Evolutionary conservation across 2,113 vertebrate genomes (phyloP).

Genomic region (Esox niger): DNA sequence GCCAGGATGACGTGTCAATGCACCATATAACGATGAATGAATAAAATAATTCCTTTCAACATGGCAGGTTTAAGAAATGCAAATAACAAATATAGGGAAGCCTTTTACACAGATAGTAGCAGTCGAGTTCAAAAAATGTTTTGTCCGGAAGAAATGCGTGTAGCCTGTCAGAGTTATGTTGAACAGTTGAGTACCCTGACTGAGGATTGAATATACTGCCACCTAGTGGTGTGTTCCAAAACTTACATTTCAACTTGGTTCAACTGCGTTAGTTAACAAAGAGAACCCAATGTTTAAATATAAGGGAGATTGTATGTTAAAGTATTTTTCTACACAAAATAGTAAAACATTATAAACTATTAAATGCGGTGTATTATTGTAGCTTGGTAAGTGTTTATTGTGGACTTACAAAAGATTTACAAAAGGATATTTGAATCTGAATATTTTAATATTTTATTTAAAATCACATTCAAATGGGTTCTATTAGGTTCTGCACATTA

Average conservation of each 20-base stretch:
- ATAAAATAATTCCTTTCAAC: slow-evolving; percentile 42
- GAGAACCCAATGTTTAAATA: no score
- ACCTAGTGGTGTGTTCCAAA: slow-evolving; percentile 59
- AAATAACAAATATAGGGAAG: background rate
- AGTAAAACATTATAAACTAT: no score
- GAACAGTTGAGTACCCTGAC: background rate
- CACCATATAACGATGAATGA: background rate
- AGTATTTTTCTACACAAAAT: no score
- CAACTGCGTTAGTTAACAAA: no score
- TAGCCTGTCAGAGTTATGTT: background rate
- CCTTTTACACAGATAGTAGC: background rate
- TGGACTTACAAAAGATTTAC: no score
- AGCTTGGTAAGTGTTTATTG: no score
- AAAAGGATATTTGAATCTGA: no score
- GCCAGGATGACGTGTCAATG: background rate
- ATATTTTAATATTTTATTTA: no score
- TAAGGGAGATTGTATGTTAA: no score
- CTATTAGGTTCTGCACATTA: no score
- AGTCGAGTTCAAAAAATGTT: background rate
- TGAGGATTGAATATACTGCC: slow-evolving; percentile 57
- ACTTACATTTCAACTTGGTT: slow-evolving; percentile 36
- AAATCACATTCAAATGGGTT: background rate
- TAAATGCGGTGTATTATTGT: no score
- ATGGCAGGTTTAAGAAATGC: background rate
- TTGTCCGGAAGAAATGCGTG: background rate